Percentiles rank a stretch among this genome's conserved stretches.
These are phyloP conservation scores for Heloderma charlesbogerti DNA, from an alignment of 2,113 vertebrate genomes.

Conservation along the genomic window DNA sequence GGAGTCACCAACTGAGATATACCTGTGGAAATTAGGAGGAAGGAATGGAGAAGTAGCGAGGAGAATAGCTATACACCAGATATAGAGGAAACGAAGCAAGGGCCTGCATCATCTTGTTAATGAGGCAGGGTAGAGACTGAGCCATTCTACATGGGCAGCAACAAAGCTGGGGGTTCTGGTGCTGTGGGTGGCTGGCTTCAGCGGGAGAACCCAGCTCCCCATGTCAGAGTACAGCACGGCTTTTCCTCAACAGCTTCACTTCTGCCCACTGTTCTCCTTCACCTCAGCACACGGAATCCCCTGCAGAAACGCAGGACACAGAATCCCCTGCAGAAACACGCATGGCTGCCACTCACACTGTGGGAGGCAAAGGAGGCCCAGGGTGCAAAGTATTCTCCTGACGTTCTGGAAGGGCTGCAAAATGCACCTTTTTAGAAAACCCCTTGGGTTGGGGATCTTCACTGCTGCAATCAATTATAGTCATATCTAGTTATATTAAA, in stretches of 20 bases:
- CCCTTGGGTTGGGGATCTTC: too few species aligned
- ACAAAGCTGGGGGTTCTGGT: background rate
- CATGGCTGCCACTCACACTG: background rate
- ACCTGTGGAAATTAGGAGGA: slow-evolving; percentile 11
- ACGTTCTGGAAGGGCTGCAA: too few species aligned
- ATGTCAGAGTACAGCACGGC: background rate
- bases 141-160: background rate
- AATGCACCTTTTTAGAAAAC: too few species aligned
- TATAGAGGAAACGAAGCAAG: background rate
- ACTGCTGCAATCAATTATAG: background rate
- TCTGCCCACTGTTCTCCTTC: background rate
- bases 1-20: background rate
- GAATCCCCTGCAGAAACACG: background rate
- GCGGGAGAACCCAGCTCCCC: too few species aligned
- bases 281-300: background rate
- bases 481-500: too few species aligned
- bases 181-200: background rate
- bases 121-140: background rate
- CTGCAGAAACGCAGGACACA: background rate
- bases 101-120: too few species aligned
- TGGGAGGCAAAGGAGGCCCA: background rate
- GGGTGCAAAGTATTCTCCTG: background rate
- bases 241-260: background rate
- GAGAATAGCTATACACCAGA: background rate
- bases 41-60: too few species aligned